Percentiles rank a stretch among this genome's conserved stretches.
Evolutionary conservation across 2,888 invertebrate genomes (phyloP).

Genomic region (Laothoe populi): DNA sequence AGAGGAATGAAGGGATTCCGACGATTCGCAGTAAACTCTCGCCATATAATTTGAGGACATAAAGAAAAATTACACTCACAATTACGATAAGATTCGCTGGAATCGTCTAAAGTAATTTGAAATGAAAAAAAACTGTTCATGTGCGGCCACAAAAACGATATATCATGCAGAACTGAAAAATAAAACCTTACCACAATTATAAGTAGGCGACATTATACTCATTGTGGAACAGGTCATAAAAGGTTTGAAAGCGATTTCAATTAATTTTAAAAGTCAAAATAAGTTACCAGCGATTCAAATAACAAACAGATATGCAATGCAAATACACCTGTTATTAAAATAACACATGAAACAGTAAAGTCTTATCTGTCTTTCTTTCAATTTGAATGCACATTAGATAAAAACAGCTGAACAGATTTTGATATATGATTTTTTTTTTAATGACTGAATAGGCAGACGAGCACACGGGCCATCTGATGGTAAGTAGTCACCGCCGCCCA

Average conservation of each 20-base stretch:
- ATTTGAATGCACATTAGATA: too few relatives aligned
- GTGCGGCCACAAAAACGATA: conserved; percentile 35
- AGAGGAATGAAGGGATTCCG: conserved; percentile 13
- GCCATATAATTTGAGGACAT: conserved; percentile 62
- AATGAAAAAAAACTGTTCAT: conserved; percentile 48
- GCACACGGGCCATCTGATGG: too few relatives aligned
- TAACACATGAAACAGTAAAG: too few relatives aligned
- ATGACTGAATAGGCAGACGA: too few relatives aligned
- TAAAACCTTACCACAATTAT: background rate
- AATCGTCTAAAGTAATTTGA: conserved; percentile 50
- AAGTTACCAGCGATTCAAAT: background rate
- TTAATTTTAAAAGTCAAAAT: background rate
- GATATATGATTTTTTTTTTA: too few relatives aligned
- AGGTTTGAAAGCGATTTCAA: background rate
- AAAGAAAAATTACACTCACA: conserved; percentile 61
- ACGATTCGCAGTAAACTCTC: conserved; percentile 25
- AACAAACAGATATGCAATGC: background rate
- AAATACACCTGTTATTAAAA: too few relatives aligned
- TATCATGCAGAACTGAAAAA: background rate
- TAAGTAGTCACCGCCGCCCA: too few relatives aligned
- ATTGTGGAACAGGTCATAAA: conserved; percentile 5
- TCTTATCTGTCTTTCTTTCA: too few relatives aligned
- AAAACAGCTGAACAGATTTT: too few relatives aligned
- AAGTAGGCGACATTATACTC: background rate
- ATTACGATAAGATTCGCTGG: conserved; percentile 50